A percentile compares a stretch with the other conserved stretches of the same genome.
phyloP scores from a whole-genome alignment of 2,888 invertebrate genomes.

The Tinea trinotella region DNA sequence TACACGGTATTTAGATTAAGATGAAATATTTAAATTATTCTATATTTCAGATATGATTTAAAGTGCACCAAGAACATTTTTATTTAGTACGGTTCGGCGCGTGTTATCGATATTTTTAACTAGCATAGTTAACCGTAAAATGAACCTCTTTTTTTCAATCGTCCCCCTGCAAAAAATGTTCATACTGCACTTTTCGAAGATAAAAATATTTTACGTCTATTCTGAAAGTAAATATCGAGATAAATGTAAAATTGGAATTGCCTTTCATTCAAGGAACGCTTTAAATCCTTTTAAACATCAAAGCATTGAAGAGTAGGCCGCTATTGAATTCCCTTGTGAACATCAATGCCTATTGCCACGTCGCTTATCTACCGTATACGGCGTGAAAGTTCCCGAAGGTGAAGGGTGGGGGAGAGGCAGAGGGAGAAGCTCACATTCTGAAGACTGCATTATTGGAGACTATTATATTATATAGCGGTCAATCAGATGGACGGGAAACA shows the following conservation, averaged over 20 bases:
- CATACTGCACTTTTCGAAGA: not conserved
- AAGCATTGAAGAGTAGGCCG: conserved; percentile 56
- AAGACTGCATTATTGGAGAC: conserved; percentile 47
- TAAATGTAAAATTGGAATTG: conserved; percentile 37
- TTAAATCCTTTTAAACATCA: conserved; percentile 59
- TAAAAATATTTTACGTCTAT: not conserved
- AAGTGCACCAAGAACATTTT: too few species aligned
- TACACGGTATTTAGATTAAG: too few species aligned
- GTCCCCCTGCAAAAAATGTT: too few species aligned
- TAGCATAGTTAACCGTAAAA: too few species aligned
- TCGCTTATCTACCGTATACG: conserved; percentile 57
- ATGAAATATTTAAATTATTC: too few species aligned
- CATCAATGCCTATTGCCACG: conserved; percentile 68
- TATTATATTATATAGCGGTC: conserved; percentile 24
- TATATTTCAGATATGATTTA: too few species aligned
- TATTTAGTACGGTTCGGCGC: too few species aligned
- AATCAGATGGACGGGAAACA: conserved; percentile 19
- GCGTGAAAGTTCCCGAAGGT: conserved; percentile 31
- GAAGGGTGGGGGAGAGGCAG: conserved; percentile 26
- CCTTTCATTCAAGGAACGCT: conserved; percentile 42
- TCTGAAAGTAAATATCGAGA: conserved; percentile 9
- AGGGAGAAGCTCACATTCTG: conserved; percentile 32
- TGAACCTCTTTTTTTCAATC: too few species aligned
- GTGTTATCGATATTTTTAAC: too few species aligned
- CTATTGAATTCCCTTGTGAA: conserved; percentile 63